phyloP scores from a whole-genome alignment of 2,888 invertebrate species.

The Anthrax anthrax region DNA sequence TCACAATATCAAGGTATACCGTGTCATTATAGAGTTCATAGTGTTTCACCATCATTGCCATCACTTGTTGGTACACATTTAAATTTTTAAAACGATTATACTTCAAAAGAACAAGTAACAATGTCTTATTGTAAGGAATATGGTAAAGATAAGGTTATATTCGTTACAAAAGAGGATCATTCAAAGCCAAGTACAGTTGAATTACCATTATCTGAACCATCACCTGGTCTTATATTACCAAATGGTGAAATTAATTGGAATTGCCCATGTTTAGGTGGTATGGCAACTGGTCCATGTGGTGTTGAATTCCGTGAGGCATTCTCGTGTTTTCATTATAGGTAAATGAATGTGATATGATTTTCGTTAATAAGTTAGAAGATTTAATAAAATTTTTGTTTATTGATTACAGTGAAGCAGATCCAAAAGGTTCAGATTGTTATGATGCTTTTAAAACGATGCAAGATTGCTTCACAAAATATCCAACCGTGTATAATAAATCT shows the following conservation, averaged over 20 bases:
- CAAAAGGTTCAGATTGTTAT: constrained; percentile 87
- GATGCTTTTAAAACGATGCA: constrained; percentile 85
- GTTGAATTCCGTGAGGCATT: constrained; percentile 86
- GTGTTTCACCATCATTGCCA: constrained; percentile 37
- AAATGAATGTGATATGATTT: too few species aligned
- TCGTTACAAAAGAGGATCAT: constrained; percentile 69
- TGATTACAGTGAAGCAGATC: constrained; percentile 56
- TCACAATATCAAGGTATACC: constrained; percentile 33
- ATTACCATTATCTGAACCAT: constrained; percentile 57
- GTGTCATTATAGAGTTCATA: constrained; percentile 41
- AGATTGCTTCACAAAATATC: constrained; percentile 75
- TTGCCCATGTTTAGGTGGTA: constrained; percentile 93
- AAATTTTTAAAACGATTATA: constrained; percentile 4
- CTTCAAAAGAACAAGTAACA: constrained; percentile 16
- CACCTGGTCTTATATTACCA: constrained; percentile 65
- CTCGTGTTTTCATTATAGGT: constrained; percentile 83
- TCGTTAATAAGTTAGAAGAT: background rate
- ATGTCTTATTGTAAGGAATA: constrained; percentile 38
- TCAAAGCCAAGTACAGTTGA: constrained; percentile 51
- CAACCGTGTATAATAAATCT: constrained; percentile 66
- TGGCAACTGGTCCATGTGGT: constrained; percentile 94
- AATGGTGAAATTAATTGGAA: constrained; percentile 93
- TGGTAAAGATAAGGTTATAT: constrained; percentile 71
- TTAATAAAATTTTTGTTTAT: background rate
- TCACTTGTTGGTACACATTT: constrained; percentile 19